Conservation (phyloP, 2,113 vertebrate genomes). For the Excalfactoria chinensis region DNA sequence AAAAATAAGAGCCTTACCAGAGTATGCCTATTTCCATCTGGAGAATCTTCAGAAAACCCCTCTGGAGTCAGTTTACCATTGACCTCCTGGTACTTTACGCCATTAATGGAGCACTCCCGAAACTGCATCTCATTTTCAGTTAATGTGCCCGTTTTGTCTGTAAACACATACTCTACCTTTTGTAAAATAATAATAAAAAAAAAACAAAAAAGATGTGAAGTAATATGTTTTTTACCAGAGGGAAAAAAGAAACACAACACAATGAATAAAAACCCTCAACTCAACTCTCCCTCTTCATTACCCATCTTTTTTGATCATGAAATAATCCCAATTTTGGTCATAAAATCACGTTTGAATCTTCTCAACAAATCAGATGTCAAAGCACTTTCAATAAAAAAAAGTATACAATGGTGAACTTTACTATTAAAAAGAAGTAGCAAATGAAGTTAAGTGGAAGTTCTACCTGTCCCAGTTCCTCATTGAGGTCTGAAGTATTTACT, state of each 20-base stretch:
- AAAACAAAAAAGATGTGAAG: background rate
- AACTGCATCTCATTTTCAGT: constrained; percentile 99
- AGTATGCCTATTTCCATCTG: constrained; percentile 79
- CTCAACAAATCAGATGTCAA: background rate
- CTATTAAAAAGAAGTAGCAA: background rate
- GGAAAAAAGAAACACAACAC: background rate
- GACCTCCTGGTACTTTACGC: constrained; percentile 94
- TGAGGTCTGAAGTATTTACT: constrained; percentile 98
- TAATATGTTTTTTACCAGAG: background rate
- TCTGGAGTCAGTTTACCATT: constrained; percentile 92
- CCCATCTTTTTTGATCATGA: background rate
- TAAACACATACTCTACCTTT: constrained; percentile 97
- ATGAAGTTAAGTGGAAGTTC: background rate
- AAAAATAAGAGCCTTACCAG: constrained; percentile 79
- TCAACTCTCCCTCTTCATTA: background rate
- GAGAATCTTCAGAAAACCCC: constrained; percentile 88
- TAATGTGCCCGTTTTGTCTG: constrained; percentile 96
- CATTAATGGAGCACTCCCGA: constrained; percentile 95
- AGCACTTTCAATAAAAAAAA: background rate
- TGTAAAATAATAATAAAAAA: background rate
- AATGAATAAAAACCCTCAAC: background rate
- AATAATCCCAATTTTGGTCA: background rate
- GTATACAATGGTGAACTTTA: background rate
- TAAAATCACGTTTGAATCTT: background rate
- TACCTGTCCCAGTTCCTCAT: constrained; percentile 98